Evolutionary conservation across 1,140 invertebrate species (phyloP).

Genomic region (Bicyclus anynana): DNA sequence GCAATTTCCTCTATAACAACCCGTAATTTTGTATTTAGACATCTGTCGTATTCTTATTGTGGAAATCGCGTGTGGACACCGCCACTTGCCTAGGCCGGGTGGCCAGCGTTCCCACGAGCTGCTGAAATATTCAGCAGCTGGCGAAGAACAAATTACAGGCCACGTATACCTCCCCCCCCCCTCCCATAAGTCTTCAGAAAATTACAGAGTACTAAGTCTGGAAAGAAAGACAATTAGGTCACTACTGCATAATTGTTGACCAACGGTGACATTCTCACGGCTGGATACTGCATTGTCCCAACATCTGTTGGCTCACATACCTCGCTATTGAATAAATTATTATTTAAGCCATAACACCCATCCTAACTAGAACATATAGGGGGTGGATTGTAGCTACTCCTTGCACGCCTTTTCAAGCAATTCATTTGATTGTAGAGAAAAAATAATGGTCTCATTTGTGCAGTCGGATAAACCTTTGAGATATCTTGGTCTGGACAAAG

Average conservation of each 20-base stretch:
- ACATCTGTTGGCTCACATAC: constrained; percentile 33
- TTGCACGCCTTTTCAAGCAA: too few relatives aligned
- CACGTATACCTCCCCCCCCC: constrained; percentile 17
- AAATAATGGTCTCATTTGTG: too few relatives aligned
- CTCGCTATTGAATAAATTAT: background rate
- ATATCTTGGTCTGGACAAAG: too few relatives aligned
- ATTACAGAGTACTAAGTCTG: constrained; percentile 36
- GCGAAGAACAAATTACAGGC: constrained; percentile 57
- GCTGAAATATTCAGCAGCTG: constrained; percentile 62
- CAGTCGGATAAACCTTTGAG: too few relatives aligned
- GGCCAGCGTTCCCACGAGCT: constrained; percentile 45
- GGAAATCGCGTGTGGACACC: constrained; percentile 15
- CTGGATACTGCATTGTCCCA: constrained; percentile 24
- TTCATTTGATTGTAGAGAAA: too few relatives aligned
- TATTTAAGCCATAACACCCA: too few relatives aligned
- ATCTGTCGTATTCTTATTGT: constrained; percentile 18
- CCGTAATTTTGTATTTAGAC: constrained; percentile 1
- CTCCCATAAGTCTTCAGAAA: constrained; percentile 37
- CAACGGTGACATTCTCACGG: constrained; percentile 42
- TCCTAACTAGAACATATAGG: too few relatives aligned
- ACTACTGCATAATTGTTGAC: constrained; percentile 41
- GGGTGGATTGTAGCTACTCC: too few relatives aligned
- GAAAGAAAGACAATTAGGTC: constrained; percentile 51
- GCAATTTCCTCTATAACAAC: background rate
- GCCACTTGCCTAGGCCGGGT: constrained; percentile 19